Base-by-base conservation (phyloP, 2,113 vertebrate species). In the Aegithalos caudatus region DNA sequence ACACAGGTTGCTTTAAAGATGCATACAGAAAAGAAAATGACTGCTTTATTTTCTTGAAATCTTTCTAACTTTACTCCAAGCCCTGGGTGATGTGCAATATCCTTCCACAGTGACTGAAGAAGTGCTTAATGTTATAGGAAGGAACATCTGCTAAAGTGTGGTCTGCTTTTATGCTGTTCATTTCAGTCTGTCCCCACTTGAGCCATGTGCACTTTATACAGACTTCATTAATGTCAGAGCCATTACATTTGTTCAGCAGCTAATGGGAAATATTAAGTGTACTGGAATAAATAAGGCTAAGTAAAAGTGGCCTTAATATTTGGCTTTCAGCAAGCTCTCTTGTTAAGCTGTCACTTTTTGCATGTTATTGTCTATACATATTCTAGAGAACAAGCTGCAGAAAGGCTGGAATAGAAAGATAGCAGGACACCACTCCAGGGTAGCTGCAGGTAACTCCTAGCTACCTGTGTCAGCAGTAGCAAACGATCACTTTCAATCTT, bases 191-290 rank as follows among this genome's bases (percentile, higher is more conserved):
- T 64, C 54, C 33, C 77, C 50, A 33, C 60, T 95, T 91, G 95
- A 95, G 47, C 54, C 47, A 87, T 67, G 66, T 48, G 23, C 44
- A 80, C 12, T 86, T 87, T n/a, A 81, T 57, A 65, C 12, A 84
- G 58, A 83, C 66, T 91, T 69, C 44, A 90, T 81, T 91, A 83
- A 83, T 88, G 71, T 53, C 82, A 92, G 37, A 73, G 50, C 78
- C 82, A 94, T 92, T 86, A 83, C 35, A 57, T 61, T 93, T 84
- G 31, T 79, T 87, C 77, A 84, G 54, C 31, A 81, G 72, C 74
- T 89, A 89, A 93, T 31, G 47, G 60, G 81, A 91, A 96, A 85
- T 86, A 95, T 38, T 80, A 88, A 95, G 78, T 89, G 62, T 86
- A 72, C 45, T 80, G 90, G 81, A 91, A 94, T 56, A 94, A 95